Base-by-base conservation (phyloP, 2,888 invertebrate genomes). In the Chrysina gloriosa region DNA sequence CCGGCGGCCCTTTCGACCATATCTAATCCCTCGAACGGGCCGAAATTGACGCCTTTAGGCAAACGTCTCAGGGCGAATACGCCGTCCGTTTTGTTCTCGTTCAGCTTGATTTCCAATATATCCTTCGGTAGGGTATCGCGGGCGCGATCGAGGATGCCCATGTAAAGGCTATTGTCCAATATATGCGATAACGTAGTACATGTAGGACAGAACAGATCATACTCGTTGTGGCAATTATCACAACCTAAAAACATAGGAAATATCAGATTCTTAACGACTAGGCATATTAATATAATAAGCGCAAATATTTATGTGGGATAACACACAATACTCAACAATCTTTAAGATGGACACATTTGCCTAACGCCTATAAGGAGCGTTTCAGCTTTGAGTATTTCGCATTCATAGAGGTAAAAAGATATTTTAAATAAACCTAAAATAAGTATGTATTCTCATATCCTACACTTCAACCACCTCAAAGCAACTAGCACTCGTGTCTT, bases 1-100 rank as follows among this genome's bases (percentile, higher is more conserved):
- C 58, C 61, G 9, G 47, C 11, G 6, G 23, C 48, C 14, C 54
- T 67, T 9, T 27, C 19, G 6, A 34, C 19, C 4, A 6, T 47
- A 23, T 64, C 19, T 27, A 50, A 14, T 1, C 78, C 78, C 34
- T 77, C 72, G 25, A 77, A 77, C 0, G 78, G 78, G 0, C 77
- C 78, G 69, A 78, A 67, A 14, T 73, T 73, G 1, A 76, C 45
- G 0, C 76, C 76, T 39, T 71, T 65, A 3, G 71, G 70, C 9
- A 78, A 34, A 16, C 21, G 48, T 21, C 64, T 69, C 16, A 67
- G 19, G 0, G 76, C 71, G 58, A 76, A 77, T 0, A 77, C 74
- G 9, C 77, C 77, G 3, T 73, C 70, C 3, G 77, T 76, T 39
- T 75, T 73, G 9, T 77, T 74, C 1, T 42, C 36, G 1, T 76